Evolutionary conservation across 1,140 invertebrate species (phyloP).

Genomic region (Samia ricini): DNA sequence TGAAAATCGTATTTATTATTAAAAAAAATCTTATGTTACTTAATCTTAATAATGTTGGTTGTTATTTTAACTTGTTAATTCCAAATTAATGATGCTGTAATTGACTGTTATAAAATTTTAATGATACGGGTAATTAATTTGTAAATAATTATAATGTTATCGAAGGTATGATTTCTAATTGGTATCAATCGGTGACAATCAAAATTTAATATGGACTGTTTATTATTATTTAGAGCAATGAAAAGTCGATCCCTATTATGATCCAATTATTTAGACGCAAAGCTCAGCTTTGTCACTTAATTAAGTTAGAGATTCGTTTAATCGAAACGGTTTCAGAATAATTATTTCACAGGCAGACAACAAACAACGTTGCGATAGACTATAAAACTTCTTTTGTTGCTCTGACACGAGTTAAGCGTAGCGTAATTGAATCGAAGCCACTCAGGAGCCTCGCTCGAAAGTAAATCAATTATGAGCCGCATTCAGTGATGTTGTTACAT

Average conservation of each 20-base stretch:
- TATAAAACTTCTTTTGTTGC: constrained; percentile 19
- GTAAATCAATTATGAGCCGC: constrained; percentile 32
- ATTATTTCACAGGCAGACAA: constrained; percentile 18
- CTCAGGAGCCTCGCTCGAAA: constrained; percentile 17
- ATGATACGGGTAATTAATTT: too few species aligned
- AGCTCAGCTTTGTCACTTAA: constrained; percentile 10
- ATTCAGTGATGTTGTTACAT: constrained; percentile 30
- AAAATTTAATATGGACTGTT: not conserved
- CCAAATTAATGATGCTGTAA: too few species aligned
- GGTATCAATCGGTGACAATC: not conserved
- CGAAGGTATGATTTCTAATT: not conserved
- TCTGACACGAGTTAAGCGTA: constrained; percentile 16
- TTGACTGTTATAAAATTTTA: too few species aligned
- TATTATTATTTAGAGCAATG: not conserved
- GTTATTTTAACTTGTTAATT: too few species aligned
- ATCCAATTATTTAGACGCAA: not conserved
- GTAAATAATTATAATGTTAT: not conserved
- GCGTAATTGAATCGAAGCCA: constrained; percentile 29
- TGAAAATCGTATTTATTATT: not conserved
- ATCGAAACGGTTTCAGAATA: constrained; percentile 11
- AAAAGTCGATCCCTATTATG: not conserved
- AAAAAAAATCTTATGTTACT: not conserved
- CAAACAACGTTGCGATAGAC: constrained; percentile 18
- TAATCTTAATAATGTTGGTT: too few species aligned
- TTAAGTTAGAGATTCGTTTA: constrained; percentile 19